These are phyloP conservation scores for Mesopsocus fuscifrons DNA, from an alignment of 2,888 invertebrate species.

Conservation along the genomic window DNA sequence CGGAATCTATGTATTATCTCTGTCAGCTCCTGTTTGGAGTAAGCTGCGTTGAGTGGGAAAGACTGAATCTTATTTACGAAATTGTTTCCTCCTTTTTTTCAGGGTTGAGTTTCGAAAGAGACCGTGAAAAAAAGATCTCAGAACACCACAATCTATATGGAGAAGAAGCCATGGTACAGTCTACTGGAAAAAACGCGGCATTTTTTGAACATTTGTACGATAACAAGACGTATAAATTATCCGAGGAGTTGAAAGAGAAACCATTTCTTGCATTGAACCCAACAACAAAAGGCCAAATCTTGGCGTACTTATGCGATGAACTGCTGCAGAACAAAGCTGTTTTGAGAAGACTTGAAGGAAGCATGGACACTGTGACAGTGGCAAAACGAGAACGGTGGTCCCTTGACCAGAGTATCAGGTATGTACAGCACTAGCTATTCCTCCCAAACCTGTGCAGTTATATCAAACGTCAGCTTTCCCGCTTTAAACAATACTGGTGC, in stretches of 20 bases:
- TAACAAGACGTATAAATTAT: constrained; percentile 60
- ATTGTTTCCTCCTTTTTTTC: constrained; percentile 12
- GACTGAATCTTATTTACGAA: too few relatives aligned
- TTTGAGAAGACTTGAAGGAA: constrained; percentile 71
- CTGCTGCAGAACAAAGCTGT: constrained; percentile 83
- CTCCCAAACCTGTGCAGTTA: constrained; percentile 2
- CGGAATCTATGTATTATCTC: too few relatives aligned
- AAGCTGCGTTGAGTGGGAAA: too few relatives aligned
- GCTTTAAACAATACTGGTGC: too few relatives aligned
- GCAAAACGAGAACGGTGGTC: constrained; percentile 81
- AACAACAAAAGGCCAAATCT: constrained; percentile 68
- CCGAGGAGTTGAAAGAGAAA: constrained; percentile 58
- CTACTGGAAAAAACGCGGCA: constrained; percentile 54
- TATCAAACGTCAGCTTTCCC: too few relatives aligned
- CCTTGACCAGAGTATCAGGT: constrained; percentile 74
- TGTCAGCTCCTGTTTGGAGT: too few relatives aligned
- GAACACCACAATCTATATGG: constrained; percentile 42
- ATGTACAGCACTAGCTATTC: constrained; percentile 3
- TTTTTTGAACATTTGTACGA: constrained; percentile 60
- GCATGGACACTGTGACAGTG: constrained; percentile 69
- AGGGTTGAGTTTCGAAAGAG: constrained; percentile 64
- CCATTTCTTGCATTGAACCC: constrained; percentile 74
- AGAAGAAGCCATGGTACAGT: constrained; percentile 46
- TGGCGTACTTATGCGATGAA: constrained; percentile 88
- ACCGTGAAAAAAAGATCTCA: constrained; percentile 57